Conservation (phyloP, 2,888 invertebrate genomes). For the Fragum whitleyi region DNA sequence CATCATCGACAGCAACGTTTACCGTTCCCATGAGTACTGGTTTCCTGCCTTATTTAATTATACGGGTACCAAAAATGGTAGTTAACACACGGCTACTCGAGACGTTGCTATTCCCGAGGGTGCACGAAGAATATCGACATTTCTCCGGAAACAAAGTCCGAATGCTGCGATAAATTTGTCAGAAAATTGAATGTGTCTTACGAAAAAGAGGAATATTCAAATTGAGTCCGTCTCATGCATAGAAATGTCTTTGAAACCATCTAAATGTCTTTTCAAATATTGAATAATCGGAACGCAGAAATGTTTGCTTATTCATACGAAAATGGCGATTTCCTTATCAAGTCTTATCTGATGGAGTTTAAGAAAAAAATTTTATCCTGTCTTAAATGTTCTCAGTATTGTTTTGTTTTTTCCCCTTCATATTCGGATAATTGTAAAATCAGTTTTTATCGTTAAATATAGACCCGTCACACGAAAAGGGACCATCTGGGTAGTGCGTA, state of each 20-base stretch:
- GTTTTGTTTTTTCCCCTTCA: too few species aligned
- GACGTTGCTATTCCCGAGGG: not conserved
- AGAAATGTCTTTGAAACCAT: not conserved
- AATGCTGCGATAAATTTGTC: constrained; percentile 4
- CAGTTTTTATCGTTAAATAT: too few species aligned
- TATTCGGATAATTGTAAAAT: too few species aligned
- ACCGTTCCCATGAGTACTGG: constrained; percentile 10
- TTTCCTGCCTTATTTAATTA: constrained; percentile 12
- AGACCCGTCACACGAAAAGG: too few species aligned
- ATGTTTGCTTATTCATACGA: too few species aligned
- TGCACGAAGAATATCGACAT: constrained; percentile 7
- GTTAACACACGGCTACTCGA: constrained; percentile 18
- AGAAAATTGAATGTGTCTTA: not conserved
- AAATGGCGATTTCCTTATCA: too few species aligned
- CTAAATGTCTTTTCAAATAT: not conserved
- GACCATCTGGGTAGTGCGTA: too few species aligned
- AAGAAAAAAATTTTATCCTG: too few species aligned
- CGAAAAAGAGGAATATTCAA: not conserved
- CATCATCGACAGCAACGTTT: not conserved
- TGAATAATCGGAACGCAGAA: not conserved
- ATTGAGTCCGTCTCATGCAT: not conserved
- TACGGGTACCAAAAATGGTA: constrained; percentile 6
- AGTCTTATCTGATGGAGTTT: too few species aligned
- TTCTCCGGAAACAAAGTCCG: not conserved
- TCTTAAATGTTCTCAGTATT: too few species aligned